Base-by-base conservation (phyloP, 1,140 invertebrate species). In the Hetaerina americana region DNA sequence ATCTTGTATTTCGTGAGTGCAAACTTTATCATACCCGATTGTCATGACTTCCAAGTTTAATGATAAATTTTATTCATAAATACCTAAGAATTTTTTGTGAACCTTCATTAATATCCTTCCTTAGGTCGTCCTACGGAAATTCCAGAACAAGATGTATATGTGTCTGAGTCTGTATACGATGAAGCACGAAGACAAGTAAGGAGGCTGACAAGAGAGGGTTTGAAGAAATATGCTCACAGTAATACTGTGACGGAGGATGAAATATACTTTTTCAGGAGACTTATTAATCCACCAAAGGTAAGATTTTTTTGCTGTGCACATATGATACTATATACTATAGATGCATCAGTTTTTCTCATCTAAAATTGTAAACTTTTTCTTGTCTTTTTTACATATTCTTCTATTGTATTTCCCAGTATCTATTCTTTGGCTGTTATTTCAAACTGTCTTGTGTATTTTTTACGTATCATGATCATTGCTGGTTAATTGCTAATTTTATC, bases 161-260 rank as follows among this genome's bases (percentile, higher is more conserved):
- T 99, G 24, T 98, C 95, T 80, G 95, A 98, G 81, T 94, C 90
- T 0, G 86, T 93, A 70, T 98, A 97, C 78, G 92, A 96, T 78
- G 95, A 98, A 81, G 85, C 89, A 22, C 93, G 92, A 77, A 88
- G 91, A 74, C 84, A 91, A 66, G 87, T 94, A 15, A 85, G 87
- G 49, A 93, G 94, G 78, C 81, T 95, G 0, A 85, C 85, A 18
- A 82, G 83, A 66, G 87, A 90, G 22, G 91, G 90, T 5, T 79
- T 94, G 67, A 88, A 95, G 80, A 95, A 94, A 80, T 94, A 92
- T 76, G 87, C 87, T 70, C 90, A 96, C 76, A 90, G 89, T 40
- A 85, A 88, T 15, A 83, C 87, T 22, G 95, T 98, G 3, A 92
- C 88, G 8, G 89, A 95, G 74, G 96, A 99, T 84, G 97, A 99